These are phyloP conservation scores for Rhincodon typus DNA, from an alignment of 2,797 vertebrate genomes.

Conservation along the genomic window DNA sequence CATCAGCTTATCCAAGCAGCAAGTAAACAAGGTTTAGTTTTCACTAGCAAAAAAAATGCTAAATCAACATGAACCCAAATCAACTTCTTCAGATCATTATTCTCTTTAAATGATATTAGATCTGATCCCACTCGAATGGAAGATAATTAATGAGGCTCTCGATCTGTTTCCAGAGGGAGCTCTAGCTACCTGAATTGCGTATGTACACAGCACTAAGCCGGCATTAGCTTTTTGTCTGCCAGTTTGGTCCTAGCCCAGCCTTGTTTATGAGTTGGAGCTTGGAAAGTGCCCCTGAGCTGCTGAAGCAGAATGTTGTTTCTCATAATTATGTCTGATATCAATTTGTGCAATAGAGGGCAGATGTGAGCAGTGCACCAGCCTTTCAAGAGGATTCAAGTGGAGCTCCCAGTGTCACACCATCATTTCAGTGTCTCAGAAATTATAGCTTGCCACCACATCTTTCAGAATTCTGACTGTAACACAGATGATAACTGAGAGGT, in stretches of 20 bases:
- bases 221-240: not conserved
- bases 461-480: not conserved
- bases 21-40: no score
- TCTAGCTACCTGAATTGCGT: not conserved
- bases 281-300: not conserved
- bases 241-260: not conserved
- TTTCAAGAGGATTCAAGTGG: not conserved
- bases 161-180: not conserved
- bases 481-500: not conserved
- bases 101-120: no score
- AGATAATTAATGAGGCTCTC: not conserved
- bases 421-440: constrained; percentile 18
- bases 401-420: not conserved
- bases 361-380: not conserved
- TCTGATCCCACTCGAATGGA: not conserved
- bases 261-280: not conserved
- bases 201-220: not conserved
- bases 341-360: constrained; percentile 26
- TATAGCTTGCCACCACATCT: not conserved
- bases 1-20: no score
- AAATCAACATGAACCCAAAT: no score
- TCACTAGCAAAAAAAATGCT: no score
- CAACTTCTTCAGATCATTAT: no score
- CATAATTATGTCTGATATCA: not conserved
- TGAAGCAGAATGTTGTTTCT: not conserved